phyloP scores from a whole-genome alignment of 2,888 invertebrate genomes.

The Pomacea canaliculata region DNA sequence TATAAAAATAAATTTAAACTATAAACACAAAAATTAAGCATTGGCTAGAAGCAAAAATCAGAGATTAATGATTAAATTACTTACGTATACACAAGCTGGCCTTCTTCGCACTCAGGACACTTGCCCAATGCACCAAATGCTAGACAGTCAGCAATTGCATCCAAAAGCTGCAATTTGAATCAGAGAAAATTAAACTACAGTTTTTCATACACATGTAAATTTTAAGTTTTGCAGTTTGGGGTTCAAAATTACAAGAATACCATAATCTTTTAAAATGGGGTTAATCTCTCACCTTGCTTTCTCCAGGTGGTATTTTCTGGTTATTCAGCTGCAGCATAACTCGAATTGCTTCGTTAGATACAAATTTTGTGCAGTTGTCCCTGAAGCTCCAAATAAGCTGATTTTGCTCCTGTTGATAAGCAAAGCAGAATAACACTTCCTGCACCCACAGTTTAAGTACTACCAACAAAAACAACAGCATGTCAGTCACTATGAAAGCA shows the following conservation, averaged over 20 bases:
- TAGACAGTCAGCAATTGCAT: slow-evolving; percentile 86
- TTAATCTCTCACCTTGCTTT: slow-evolving; percentile 75
- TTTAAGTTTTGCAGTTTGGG: no score
- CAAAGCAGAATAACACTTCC: not conserved
- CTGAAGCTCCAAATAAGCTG: slow-evolving; percentile 78
- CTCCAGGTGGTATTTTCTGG: slow-evolving; percentile 79
- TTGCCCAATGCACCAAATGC: slow-evolving; percentile 86
- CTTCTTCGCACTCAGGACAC: slow-evolving; percentile 84
- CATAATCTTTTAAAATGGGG: no score
- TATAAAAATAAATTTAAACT: not conserved
- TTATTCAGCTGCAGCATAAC: slow-evolving; percentile 80
- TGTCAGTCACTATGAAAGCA: not conserved
- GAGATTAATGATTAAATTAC: slow-evolving; percentile 24
- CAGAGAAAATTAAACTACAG: not conserved
- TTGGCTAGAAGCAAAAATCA: not conserved
- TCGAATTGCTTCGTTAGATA: slow-evolving; percentile 77
- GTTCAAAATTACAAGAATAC: no score
- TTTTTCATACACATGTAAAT: no score
- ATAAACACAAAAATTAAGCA: not conserved
- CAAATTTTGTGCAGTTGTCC: slow-evolving; percentile 75
- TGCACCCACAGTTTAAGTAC: not conserved
- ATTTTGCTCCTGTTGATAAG: slow-evolving; percentile 77
- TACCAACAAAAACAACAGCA: not conserved
- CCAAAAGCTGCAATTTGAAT: slow-evolving; percentile 76
- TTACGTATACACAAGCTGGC: slow-evolving; percentile 74